These are phyloP conservation scores for Polypterus senegalus DNA, from an alignment of 2,113 vertebrate species.

Conservation along the genomic window DNA sequence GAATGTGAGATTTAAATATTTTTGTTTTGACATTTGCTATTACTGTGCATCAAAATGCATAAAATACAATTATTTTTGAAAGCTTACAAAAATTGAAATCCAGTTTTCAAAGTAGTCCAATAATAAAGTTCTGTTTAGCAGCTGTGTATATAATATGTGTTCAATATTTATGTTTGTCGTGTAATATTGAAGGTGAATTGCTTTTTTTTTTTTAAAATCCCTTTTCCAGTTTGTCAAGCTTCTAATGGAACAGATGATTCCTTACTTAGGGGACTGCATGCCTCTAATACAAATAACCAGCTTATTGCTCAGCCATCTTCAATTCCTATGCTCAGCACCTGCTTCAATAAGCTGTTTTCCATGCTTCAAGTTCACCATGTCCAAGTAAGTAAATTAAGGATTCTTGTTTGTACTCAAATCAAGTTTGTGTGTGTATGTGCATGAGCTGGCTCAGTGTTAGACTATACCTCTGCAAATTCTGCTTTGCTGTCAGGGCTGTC, in stretches of 20 bases:
- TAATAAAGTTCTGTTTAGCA: too few relatives aligned
- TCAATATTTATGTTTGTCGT: too few relatives aligned
- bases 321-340: slow-evolving; percentile 85
- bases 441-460: too few relatives aligned
- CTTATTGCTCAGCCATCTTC: slow-evolving; percentile 77
- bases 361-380: slow-evolving; percentile 96
- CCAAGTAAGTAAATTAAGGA: slow-evolving; percentile 55
- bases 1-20: too few relatives aligned
- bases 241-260: slow-evolving; percentile 89
- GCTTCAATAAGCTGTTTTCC: slow-evolving; percentile 98
- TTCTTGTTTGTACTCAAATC: background rate
- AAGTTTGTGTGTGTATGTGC: background rate
- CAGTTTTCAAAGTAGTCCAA: too few relatives aligned
- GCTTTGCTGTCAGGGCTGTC: too few relatives aligned
- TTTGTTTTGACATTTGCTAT: too few relatives aligned
- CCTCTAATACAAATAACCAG: slow-evolving; percentile 54
- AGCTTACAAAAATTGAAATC: too few relatives aligned
- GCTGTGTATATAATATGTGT: too few relatives aligned
- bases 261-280: slow-evolving; percentile 73
- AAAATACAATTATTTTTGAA: too few relatives aligned
- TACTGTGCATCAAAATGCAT: too few relatives aligned
- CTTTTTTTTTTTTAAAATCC: slow-evolving; percentile 12
- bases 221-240: slow-evolving; percentile 65
- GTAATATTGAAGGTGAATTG: background rate
- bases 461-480: too few relatives aligned